Percentiles rank a stretch among this genome's conserved stretches.
Evolutionary conservation across 2,888 invertebrate species (phyloP).

Genomic region (Aphrophora alni): DNA sequence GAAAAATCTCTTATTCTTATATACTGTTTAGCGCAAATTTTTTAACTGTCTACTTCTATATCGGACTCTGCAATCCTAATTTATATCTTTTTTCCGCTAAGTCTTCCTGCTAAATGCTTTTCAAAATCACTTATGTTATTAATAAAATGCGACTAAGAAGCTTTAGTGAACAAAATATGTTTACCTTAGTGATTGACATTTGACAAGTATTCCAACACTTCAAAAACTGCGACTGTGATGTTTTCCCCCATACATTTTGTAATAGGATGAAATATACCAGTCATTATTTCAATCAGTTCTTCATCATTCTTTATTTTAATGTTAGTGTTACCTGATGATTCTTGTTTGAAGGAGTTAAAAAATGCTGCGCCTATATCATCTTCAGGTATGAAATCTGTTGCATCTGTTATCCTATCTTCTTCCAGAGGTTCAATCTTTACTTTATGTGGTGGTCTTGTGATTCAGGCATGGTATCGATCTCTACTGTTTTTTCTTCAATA

Average conservation of each 20-base stretch:
- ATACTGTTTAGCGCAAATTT: not conserved
- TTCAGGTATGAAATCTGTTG: too few species aligned
- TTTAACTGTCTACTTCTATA: not conserved
- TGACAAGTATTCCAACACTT: not conserved
- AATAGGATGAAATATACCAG: not conserved
- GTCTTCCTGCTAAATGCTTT: not conserved
- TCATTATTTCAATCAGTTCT: too few species aligned
- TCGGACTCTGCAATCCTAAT: not conserved
- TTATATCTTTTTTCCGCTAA: not conserved
- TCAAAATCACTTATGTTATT: not conserved
- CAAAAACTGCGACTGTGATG: too few species aligned
- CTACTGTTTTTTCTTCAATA: too few species aligned
- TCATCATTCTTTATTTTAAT: too few species aligned
- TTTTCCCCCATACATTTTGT: not conserved
- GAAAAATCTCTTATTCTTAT: not conserved
- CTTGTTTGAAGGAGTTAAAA: too few species aligned
- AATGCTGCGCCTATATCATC: too few species aligned
- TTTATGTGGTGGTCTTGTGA: too few species aligned
- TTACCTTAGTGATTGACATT: not conserved
- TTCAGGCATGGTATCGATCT: too few species aligned
- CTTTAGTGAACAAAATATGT: not conserved
- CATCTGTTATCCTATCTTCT: too few species aligned
- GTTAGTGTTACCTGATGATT: too few species aligned
- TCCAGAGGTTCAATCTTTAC: too few species aligned
- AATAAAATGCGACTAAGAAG: not conserved